Evolutionary conservation across 2,888 invertebrate species (phyloP).

Genomic region (Sicus ferrugineus): DNA sequence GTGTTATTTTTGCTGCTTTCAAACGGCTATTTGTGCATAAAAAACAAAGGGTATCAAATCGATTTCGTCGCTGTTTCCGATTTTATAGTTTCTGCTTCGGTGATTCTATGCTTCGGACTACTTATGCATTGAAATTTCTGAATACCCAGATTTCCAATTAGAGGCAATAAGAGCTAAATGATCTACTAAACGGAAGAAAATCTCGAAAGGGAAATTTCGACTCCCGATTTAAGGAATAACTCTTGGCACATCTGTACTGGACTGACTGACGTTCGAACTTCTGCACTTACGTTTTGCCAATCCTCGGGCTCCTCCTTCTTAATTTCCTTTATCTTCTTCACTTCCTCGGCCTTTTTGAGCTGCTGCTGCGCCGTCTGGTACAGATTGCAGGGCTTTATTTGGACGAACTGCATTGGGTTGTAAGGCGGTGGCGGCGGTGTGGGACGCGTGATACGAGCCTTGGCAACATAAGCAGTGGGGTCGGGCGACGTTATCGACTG

Average conservation of each 20-base stretch:
- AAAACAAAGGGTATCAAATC: not conserved
- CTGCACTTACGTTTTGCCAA: slow-evolving; percentile 84
- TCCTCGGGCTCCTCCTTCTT: slow-evolving; percentile 86
- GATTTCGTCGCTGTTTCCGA: not conserved
- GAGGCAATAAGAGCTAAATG: too few relatives aligned
- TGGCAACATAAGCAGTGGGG: slow-evolving; percentile 63
- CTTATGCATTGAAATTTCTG: too few relatives aligned
- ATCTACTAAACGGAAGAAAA: too few relatives aligned
- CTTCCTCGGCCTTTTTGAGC: slow-evolving; percentile 83
- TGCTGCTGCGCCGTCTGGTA: slow-evolving; percentile 87
- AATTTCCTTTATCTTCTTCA: slow-evolving; percentile 82
- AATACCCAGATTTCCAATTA: too few relatives aligned
- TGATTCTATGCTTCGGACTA: too few relatives aligned
- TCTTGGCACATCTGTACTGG: too few relatives aligned
- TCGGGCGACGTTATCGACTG: slow-evolving; percentile 63
- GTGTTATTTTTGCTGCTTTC: too few relatives aligned
- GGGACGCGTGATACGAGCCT: slow-evolving; percentile 72
- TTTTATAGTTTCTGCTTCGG: too few relatives aligned
- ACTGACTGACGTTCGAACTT: too few relatives aligned
- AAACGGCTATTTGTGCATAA: not conserved
- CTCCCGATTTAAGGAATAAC: not conserved
- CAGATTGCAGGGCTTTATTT: slow-evolving; percentile 86
- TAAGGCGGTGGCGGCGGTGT: slow-evolving; percentile 84
- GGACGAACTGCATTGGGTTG: slow-evolving; percentile 89
- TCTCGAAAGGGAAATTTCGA: too few relatives aligned